These are phyloP conservation scores for Zalophus californianus DNA, from an alignment of 2,797 vertebrate species.

Conservation along the genomic window DNA sequence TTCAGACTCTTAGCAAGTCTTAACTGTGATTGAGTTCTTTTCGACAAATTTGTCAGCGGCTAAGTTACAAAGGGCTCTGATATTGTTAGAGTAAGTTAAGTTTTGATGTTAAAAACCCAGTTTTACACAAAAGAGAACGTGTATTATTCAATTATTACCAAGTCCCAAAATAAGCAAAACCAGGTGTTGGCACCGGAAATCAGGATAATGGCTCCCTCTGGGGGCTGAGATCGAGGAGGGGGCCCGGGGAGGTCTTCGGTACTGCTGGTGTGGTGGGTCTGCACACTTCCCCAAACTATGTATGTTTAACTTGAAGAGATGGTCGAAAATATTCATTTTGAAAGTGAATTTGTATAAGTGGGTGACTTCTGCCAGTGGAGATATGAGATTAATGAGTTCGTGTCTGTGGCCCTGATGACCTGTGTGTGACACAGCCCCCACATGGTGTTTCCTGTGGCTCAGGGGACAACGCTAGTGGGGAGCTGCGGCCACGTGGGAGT, in stretches of 20 bases:
- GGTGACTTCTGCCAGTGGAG: not conserved
- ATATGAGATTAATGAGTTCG: not conserved
- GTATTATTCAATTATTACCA: conserved; percentile 5
- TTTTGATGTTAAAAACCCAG: conserved; percentile 1
- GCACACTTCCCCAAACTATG: not conserved
- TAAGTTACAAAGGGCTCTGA: conserved; percentile 41
- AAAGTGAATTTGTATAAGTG: not conserved
- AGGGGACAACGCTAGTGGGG: not conserved
- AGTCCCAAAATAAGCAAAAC: not conserved
- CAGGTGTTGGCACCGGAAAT: not conserved
- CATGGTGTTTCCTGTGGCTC: not conserved
- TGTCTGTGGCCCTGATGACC: not conserved
- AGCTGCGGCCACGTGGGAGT: rapidly evolving
- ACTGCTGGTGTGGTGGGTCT: not conserved
- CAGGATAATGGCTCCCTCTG: not conserved
- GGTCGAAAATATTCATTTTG: conserved; percentile 19
- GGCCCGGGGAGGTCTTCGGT: rapidly evolving
- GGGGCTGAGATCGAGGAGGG: rapidly evolving
- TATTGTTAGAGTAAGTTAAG: not conserved
- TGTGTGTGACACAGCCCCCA: not conserved
- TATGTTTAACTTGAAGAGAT: not conserved
- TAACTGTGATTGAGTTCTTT: not conserved
- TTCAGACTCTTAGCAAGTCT: not conserved
- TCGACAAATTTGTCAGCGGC: conserved; percentile 2
- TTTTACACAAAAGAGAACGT: not conserved